Conservation (phyloP, 2,888 invertebrate species). For the Luperina testacea region DNA sequence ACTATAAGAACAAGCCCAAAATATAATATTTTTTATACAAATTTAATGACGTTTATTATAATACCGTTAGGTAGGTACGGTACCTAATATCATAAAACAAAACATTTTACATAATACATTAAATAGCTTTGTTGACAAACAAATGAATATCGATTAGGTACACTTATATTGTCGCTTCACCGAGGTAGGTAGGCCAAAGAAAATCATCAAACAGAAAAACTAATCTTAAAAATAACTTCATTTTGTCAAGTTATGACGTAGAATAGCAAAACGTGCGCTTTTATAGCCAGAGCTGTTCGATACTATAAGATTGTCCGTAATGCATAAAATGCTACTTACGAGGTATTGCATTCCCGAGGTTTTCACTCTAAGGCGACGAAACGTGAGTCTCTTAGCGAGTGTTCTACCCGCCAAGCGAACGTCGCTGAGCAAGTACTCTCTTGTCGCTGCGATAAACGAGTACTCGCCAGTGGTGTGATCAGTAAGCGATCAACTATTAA, state of each 20-base stretch:
- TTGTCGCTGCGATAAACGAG: not conserved
- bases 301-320: too few species aligned
- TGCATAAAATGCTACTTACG: too few species aligned
- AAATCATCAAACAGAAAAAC: not conserved
- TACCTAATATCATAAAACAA: not conserved
- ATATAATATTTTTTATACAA: conserved; percentile 2
- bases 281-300: too few species aligned
- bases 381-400: not conserved
- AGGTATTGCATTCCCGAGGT: too few species aligned
- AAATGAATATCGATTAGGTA: not conserved
- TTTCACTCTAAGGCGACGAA: too few species aligned
- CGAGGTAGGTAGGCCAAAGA: not conserved
- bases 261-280: too few species aligned
- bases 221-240: not conserved
- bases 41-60: not conserved
- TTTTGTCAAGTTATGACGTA: not conserved
- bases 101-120: conserved; percentile 3
- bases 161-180: conserved; percentile 15
- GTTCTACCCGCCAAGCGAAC: not conserved
- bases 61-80: not conserved
- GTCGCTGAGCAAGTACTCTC: not conserved
- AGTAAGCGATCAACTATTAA: not conserved
- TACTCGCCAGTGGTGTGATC: not conserved
- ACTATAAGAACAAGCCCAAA: conserved; percentile 19
- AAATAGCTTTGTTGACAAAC: not conserved